Percentiles rank a stretch among this genome's conserved stretches.
Conservation (phyloP, 2,797 vertebrate genomes). For the Tiaroga cobitis region DNA sequence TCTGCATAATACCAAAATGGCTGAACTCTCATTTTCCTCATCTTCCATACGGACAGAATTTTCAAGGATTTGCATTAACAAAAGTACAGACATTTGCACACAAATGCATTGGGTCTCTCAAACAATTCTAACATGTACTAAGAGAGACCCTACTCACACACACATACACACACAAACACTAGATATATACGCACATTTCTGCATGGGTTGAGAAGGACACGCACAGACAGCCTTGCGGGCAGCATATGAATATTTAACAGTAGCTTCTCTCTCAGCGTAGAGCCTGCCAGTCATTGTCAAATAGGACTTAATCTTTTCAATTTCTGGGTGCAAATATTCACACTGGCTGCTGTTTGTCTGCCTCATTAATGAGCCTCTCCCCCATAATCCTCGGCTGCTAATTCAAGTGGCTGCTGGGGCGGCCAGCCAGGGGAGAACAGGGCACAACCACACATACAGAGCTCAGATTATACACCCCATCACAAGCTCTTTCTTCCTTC, state of each 20-base stretch:
- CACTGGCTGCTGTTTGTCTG: slow-evolving; percentile 99
- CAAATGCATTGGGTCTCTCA: neutral
- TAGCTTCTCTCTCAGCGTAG: slow-evolving; percentile 92
- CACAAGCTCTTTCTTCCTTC: slow-evolving; percentile 13
- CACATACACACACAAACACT: slow-evolving; percentile 63
- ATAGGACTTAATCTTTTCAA: slow-evolving; percentile 99
- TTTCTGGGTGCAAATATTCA: slow-evolving; percentile 99
- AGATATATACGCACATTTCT: slow-evolving; percentile 20
- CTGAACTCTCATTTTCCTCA: slow-evolving; percentile 40
- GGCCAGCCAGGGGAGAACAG: slow-evolving; percentile 80
- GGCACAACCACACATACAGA: slow-evolving; percentile 85
- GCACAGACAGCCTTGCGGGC: slow-evolving; percentile 77
- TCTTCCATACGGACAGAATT: slow-evolving; percentile 38
- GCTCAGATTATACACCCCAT: slow-evolving; percentile 81
- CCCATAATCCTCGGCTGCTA: slow-evolving; percentile 99
- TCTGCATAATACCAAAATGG: slow-evolving; percentile 3
- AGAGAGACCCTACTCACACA: slow-evolving; percentile 58
- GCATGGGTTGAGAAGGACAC: slow-evolving; percentile 44
- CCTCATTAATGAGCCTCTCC: slow-evolving; percentile 98
- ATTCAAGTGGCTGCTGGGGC: slow-evolving; percentile 97
- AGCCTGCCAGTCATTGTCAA: slow-evolving; percentile 99
- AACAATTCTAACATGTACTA: slow-evolving; percentile 19
- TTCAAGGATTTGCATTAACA: slow-evolving; percentile 41
- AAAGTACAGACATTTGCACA: slow-evolving; percentile 50
- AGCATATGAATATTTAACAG: slow-evolving; percentile 99